Conservation (phyloP, 2,888 invertebrate genomes). For the Meghimatium bilineatum region DNA sequence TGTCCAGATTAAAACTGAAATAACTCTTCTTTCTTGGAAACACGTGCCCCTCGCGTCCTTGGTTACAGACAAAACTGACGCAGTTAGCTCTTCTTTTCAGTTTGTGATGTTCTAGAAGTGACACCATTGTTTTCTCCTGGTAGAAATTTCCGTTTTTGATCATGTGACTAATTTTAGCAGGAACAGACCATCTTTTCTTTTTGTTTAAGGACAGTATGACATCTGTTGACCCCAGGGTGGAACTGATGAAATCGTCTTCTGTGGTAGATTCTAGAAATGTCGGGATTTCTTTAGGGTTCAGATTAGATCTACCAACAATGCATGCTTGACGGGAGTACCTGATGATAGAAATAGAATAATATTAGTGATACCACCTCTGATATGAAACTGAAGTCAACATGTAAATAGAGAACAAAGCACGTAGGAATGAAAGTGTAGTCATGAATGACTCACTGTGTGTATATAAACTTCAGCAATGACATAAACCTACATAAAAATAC, state of each 20-base stretch:
- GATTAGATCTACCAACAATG: conserved; percentile 29
- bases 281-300: background rate
- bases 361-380: too few species aligned
- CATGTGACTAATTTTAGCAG: conserved; percentile 56
- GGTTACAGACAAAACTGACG: conserved; percentile 49
- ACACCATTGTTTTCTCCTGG: conserved; percentile 32
- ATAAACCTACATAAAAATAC: conserved; percentile 48
- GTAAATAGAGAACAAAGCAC: too few species aligned
- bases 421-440: too few species aligned
- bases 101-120: conserved; percentile 53
- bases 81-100: conserved; percentile 53
- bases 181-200: conserved; percentile 63
- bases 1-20: conserved; percentile 40
- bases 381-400: too few species aligned
- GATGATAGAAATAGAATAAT: background rate
- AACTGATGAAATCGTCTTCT: conserved; percentile 1
- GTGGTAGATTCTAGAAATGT: background rate
- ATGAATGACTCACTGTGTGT: too few species aligned
- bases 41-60: conserved; percentile 13
- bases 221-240: conserved; percentile 36
- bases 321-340: conserved; percentile 42
- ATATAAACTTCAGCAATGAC: conserved; percentile 44
- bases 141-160: conserved; percentile 43
- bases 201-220: conserved; percentile 67
- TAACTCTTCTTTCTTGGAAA: conserved; percentile 35